phyloP scores from a whole-genome alignment of 1,140 invertebrate species.

The Saccostrea glomerata region DNA sequence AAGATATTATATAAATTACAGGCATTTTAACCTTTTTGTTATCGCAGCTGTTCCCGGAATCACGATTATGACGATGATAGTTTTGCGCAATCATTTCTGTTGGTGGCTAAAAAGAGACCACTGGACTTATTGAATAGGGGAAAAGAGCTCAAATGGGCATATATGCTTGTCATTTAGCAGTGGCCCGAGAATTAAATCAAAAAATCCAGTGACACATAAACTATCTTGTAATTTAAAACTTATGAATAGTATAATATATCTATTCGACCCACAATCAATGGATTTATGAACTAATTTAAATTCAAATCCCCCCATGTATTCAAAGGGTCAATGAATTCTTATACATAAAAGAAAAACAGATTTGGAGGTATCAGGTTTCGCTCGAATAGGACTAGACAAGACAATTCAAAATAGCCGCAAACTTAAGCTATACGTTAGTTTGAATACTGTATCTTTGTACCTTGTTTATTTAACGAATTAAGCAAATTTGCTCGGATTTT shows the following conservation, averaged over 20 bases:
- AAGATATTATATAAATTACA: slow-evolving; percentile 24
- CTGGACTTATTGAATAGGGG: not conserved
- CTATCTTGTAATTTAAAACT: slow-evolving; percentile 33
- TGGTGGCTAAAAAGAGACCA: not conserved
- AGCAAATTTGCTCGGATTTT: slow-evolving; percentile 2
- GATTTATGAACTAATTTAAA: slow-evolving; percentile 19
- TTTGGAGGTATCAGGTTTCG: not conserved
- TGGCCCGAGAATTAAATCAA: not conserved
- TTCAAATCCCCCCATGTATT: not conserved
- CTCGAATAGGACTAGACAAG: not conserved
- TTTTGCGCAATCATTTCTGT: not conserved
- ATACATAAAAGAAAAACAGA: not conserved
- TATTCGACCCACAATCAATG: not conserved
- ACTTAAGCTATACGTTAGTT: not conserved
- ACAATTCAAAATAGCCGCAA: not conserved
- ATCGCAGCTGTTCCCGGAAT: not conserved
- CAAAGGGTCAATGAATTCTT: not conserved
- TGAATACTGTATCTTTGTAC: not conserved
- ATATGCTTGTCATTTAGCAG: not conserved
- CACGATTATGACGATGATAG: not conserved
- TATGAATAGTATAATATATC: not conserved
- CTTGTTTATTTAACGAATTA: not conserved
- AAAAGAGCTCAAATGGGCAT: not conserved
- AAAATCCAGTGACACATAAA: slow-evolving; percentile 18
- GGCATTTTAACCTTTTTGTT: not conserved